phyloP scores from a whole-genome alignment of 2,113 vertebrate genomes.

The Cromileptes altivelis region DNA sequence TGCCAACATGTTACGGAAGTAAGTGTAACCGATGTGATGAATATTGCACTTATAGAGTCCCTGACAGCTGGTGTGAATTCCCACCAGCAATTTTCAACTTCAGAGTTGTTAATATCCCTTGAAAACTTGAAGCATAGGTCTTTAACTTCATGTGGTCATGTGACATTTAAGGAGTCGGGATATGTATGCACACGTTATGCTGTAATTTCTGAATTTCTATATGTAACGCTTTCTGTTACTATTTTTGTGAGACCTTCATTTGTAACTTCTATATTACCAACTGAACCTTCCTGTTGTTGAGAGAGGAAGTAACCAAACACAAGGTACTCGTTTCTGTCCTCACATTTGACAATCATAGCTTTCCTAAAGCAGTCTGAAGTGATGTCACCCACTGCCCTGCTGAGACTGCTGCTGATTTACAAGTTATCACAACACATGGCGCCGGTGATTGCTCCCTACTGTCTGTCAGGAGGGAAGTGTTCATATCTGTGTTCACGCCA shows the following conservation, averaged over 20 bases:
- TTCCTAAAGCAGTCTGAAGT: constrained; percentile 57
- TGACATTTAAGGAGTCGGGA: constrained; percentile 18
- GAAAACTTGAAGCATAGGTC: constrained; percentile 27
- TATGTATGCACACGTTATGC: constrained; percentile 45
- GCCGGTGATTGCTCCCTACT: not conserved
- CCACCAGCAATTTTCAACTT: constrained; percentile 49
- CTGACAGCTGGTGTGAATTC: constrained; percentile 53
- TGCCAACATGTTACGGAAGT: constrained; percentile 74
- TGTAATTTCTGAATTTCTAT: constrained; percentile 46
- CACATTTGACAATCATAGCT: constrained; percentile 70
- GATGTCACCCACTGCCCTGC: constrained; percentile 71
- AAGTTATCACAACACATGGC: constrained; percentile 10
- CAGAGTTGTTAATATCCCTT: constrained; percentile 12
- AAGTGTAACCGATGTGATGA: constrained; percentile 18
- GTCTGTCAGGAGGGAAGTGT: constrained; percentile 1
- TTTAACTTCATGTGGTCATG: constrained; percentile 21
- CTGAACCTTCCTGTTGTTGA: constrained; percentile 28
- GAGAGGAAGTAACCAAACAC: constrained; percentile 45
- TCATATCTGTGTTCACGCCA: constrained; percentile 17
- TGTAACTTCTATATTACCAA: constrained; percentile 12
- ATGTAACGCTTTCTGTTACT: constrained; percentile 28
- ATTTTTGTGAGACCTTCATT: constrained; percentile 23
- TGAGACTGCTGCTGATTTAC: constrained; percentile 64
- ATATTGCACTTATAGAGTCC: constrained; percentile 25
- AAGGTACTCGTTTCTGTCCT: constrained; percentile 33